A percentile compares a stretch with the other conserved stretches of the same genome.
Conservation (phyloP, 2,113 vertebrate genomes). For the Tamias sibiricus region DNA sequence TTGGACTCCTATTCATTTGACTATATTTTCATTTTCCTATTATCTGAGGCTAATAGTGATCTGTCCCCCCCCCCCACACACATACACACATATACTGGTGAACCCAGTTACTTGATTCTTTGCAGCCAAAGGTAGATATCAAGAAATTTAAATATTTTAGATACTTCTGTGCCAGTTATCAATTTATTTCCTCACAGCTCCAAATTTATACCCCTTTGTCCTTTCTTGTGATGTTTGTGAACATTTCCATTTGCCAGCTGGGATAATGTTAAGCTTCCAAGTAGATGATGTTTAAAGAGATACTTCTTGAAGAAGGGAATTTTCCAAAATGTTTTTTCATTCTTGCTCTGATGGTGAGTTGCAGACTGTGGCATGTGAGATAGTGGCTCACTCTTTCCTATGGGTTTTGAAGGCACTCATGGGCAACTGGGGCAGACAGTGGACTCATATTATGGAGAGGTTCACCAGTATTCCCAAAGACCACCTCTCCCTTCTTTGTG, state of each 20-base stretch:
- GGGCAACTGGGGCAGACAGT: not conserved
- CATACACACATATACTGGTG: too few relatives aligned
- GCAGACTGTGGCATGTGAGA: not conserved
- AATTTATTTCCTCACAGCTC: not conserved
- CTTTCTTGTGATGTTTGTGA: not conserved
- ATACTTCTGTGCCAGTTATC: not conserved
- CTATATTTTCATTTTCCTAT: conserved; percentile 29
- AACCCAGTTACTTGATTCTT: not conserved
- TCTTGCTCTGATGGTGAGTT: not conserved
- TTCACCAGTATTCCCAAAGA: not conserved
- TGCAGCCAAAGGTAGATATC: not conserved
- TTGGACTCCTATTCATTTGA: not conserved
- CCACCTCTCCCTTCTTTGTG: not conserved
- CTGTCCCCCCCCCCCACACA: too few relatives aligned
- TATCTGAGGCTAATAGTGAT: not conserved
- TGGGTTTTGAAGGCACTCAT: not conserved
- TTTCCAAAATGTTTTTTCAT: not conserved
- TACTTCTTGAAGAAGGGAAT: not conserved
- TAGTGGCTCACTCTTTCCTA: not conserved
- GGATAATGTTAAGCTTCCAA: not conserved
- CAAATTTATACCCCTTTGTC: not conserved
- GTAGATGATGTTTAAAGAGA: not conserved
- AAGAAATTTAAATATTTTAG: not conserved
- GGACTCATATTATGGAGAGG: not conserved
- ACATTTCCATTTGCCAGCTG: not conserved